Base-by-base conservation (phyloP, 1,140 invertebrate genomes). In the Pentalonia nigronervosa region DNA sequence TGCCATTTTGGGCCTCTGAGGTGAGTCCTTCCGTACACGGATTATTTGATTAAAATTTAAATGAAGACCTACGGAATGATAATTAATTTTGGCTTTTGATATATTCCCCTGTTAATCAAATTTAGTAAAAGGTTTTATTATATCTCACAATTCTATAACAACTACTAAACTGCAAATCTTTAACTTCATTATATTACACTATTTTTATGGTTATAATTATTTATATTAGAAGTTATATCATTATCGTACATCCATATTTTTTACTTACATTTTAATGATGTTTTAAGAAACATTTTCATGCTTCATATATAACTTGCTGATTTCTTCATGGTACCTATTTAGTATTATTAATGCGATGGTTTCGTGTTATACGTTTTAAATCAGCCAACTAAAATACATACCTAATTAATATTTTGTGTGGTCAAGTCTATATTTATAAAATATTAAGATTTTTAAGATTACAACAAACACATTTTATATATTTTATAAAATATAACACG, bases 21-120 rank as follows among this genome's bases (percentile, higher is more conserved):
- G 89, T 60, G 89, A 67, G 36, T 90, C 36, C 25, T 67, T 8
- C 53, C 56, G 41, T 90, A 90, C 89, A 90, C 36, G 53, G 88
- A 90, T 90, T 90, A 90, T 90, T 90, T 90, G 89, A 90, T 90
- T 90, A 90, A 90, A 90, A 90, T 90, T 90, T 90, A 90, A 90
- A 90, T 36, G 36, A 90, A 67, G 23, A 90, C 23, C 89, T 90
- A 41, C n/a, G 53, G 45, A 36, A 45, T 45, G 36, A 67, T 90
- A 90, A 90, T 90, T 90, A 60, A 90, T 90, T 90, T 90, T 90
- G 36, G 36, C 25, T 90, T 90, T 25, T 67, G 56, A 67, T 90
- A 56, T 89, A 90, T 67, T 90, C 56, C 88, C 53, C 25, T n/a
- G 56, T 67, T 90, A 90, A 90, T 90, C 53, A 90, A 90, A 90